Percentiles rank a stretch among this genome's conserved stretches.
Conservation (phyloP, 2,888 invertebrate genomes). For the Ommatoiulus sabulosus region DNA sequence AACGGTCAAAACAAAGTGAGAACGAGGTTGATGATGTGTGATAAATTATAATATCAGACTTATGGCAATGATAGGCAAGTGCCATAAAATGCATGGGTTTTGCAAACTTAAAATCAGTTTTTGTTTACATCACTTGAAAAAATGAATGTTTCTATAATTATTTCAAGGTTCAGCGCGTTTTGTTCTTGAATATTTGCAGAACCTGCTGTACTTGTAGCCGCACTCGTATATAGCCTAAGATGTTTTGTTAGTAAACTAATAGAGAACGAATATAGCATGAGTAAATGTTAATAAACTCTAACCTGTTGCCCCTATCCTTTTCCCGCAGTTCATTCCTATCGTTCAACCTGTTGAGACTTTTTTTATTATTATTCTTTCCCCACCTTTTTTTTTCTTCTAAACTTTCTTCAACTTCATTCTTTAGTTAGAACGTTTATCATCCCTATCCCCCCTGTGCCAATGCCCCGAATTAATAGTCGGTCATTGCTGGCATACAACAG, state of each 20-base stretch:
- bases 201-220: neutral
- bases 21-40: no score
- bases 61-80: no score
- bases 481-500: conserved; percentile 34
- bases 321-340: neutral
- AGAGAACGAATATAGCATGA: neutral
- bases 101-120: no score
- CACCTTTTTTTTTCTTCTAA: conserved; percentile 11
- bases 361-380: neutral
- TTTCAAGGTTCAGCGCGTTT: no score
- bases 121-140: no score
- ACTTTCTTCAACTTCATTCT: conserved; percentile 36
- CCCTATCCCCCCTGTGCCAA: conserved; percentile 52
- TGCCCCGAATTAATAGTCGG: conserved; percentile 52
- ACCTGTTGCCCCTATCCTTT: conserved; percentile 8
- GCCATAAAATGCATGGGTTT: no score
- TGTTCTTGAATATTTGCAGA: neutral
- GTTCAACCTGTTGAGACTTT: conserved; percentile 19
- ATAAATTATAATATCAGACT: no score
- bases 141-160: no score
- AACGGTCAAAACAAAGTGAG: no score
- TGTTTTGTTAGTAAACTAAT: neutral
- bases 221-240: neutral
- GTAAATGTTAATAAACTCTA: conserved; percentile 37
- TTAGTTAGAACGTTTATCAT: conserved; percentile 30